Conservation (phyloP, 2,113 vertebrate species). For the Thunnus thynnus region DNA sequence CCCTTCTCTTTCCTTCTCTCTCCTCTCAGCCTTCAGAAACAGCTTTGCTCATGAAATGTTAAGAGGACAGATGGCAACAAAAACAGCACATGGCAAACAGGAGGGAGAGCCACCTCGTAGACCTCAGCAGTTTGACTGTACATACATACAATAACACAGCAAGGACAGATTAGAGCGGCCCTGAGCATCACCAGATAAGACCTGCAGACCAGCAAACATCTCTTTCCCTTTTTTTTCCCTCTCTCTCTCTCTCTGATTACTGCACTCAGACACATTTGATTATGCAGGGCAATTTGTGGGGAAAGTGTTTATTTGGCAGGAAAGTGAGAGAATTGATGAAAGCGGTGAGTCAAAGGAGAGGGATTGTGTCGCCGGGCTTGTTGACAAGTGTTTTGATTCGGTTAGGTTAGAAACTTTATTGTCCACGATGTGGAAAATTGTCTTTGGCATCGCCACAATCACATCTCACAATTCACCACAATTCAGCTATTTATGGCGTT, state of each 20-base stretch:
- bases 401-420: not conserved
- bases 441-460: too few relatives aligned
- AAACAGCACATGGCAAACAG: slow-evolving; percentile 40
- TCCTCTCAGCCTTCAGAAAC: slow-evolving; percentile 42
- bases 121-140: not conserved
- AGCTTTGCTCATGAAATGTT: slow-evolving; percentile 72
- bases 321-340: slow-evolving; percentile 43
- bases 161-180: slow-evolving; percentile 20
- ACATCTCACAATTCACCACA: too few relatives aligned
- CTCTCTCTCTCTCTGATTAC: slow-evolving; percentile 27
- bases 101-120: not conserved
- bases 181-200: slow-evolving; percentile 23
- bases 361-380: not conserved
- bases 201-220: slow-evolving; percentile 1
- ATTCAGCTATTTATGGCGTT: slow-evolving; percentile 36
- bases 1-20: slow-evolving; percentile 16
- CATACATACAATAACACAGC: not conserved
- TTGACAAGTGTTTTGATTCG: slow-evolving; percentile 53
- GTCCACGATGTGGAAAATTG: too few relatives aligned
- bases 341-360: slow-evolving; percentile 34
- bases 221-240: not conserved
- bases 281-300: slow-evolving; percentile 36
- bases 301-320: slow-evolving; percentile 58
- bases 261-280: slow-evolving; percentile 50
- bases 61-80: slow-evolving; percentile 73